These are phyloP conservation scores for Zelostemma sp. DNA, from an alignment of 1,140 invertebrate genomes.

Conservation along the genomic window DNA sequence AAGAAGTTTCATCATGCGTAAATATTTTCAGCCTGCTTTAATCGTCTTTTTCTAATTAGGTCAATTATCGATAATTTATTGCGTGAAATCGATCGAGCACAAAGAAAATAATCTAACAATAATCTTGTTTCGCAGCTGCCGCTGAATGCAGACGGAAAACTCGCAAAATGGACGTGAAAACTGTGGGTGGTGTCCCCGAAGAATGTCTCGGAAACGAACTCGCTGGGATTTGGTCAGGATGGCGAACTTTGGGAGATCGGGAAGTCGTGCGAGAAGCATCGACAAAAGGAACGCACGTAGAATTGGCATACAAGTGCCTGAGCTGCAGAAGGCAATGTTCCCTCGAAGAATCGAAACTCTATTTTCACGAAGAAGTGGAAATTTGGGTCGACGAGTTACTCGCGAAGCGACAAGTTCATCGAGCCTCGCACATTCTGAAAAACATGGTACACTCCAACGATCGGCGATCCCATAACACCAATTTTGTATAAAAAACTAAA, in stretches of 20 bases:
- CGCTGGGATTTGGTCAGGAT: constrained; percentile 72
- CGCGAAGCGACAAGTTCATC: constrained; percentile 74
- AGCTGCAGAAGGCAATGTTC: constrained; percentile 70
- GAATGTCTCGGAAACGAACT: constrained; percentile 56
- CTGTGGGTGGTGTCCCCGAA: constrained; percentile 50
- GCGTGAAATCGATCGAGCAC: too few species aligned
- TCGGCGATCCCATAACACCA: background rate
- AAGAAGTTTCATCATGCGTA: too few species aligned
- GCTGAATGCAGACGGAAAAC: constrained; percentile 15
- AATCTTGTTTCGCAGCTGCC: background rate
- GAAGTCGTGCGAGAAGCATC: constrained; percentile 77
- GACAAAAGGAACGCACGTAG: constrained; percentile 75
- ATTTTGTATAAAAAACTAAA: background rate
- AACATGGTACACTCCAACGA: constrained; percentile 65
- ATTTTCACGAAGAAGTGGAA: constrained; percentile 70
- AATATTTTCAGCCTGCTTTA: too few species aligned
- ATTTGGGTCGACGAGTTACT: constrained; percentile 75
- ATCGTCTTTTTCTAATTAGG: too few species aligned
- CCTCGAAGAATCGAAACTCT: constrained; percentile 69
- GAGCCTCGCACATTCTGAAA: constrained; percentile 74
- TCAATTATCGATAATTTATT: too few species aligned
- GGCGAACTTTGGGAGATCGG: constrained; percentile 71
- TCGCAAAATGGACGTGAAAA: constrained; percentile 37
- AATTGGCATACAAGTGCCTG: constrained; percentile 73
- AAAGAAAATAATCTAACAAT: too few species aligned